Percentiles rank a stretch among this genome's conserved stretches.
phyloP scores from a whole-genome alignment of 2,797 vertebrate species.

The Semaprochilodus insignis region DNA sequence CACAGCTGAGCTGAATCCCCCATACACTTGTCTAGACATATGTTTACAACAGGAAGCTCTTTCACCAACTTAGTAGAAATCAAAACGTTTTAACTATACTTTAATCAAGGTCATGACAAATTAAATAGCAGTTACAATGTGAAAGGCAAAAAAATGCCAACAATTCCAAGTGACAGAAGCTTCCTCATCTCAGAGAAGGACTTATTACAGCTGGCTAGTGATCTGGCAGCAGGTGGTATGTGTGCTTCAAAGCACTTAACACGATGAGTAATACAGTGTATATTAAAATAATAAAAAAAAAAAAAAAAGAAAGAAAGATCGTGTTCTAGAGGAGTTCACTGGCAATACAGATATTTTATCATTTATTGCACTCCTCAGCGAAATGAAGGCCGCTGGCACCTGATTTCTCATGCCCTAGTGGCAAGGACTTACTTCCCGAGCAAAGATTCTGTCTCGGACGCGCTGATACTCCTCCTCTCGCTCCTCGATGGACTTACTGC shows the following conservation, averaged over 20 bases:
- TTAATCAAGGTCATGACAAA: background rate
- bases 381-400: background rate
- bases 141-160: background rate
- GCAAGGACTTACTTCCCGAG: constrained; percentile 90
- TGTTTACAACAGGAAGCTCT: background rate
- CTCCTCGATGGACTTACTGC: constrained; percentile 99
- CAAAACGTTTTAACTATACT: background rate
- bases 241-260: background rate
- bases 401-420: background rate
- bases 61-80: background rate
- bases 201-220: background rate
- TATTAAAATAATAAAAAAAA: background rate
- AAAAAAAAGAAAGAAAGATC: too few relatives aligned
- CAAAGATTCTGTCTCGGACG: constrained; percentile 98
- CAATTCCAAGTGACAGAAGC: background rate
- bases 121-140: background rate
- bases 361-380: background rate
- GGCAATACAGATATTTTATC: background rate
- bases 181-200: background rate
- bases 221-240: background rate
- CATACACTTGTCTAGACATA: constrained; percentile 37
- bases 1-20: constrained; percentile 50
- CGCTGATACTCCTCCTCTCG: constrained; percentile 98
- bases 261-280: background rate
- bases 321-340: background rate